phyloP scores from a whole-genome alignment of 2,797 vertebrate species.

The Brachyrhaphis roseni region DNA sequence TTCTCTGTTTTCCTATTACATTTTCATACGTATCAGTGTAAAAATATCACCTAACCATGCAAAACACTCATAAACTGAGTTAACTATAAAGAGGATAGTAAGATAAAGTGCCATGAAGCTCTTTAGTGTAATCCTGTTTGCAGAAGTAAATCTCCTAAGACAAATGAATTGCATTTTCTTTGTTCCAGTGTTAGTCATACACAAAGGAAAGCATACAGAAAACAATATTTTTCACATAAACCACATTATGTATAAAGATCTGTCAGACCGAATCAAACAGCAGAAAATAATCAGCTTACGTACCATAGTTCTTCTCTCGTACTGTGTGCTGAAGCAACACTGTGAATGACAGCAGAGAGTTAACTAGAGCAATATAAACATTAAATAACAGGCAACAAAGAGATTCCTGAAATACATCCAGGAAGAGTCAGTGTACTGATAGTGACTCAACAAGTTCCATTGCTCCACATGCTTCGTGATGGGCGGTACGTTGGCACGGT shows the following conservation, averaged over 20 bases:
- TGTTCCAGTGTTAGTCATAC: background rate
- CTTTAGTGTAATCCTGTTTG: background rate
- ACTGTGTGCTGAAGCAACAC: background rate
- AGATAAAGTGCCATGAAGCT: background rate
- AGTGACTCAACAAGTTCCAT: conserved; percentile 60
- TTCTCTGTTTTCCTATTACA: background rate
- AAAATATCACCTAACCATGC: background rate
- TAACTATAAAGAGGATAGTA: background rate
- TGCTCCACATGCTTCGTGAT: conserved; percentile 9
- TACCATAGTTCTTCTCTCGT: conserved; percentile 11
- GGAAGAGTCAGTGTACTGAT: conserved; percentile 2
- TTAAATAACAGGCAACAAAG: background rate
- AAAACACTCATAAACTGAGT: background rate
- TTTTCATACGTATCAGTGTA: background rate
- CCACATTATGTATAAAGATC: background rate
- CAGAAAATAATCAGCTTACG: background rate
- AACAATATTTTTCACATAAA: background rate
- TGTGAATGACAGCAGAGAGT: background rate
- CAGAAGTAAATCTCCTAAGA: background rate
- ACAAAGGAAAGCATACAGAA: background rate
- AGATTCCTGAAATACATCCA: conserved; percentile 50
- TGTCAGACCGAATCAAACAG: background rate
- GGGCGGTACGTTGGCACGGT: background rate
- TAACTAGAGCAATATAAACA: conserved; percentile 2
- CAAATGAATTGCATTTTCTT: background rate